phyloP scores from a whole-genome alignment of 1,140 invertebrate genomes.

The Cotesia chilonis region DNA sequence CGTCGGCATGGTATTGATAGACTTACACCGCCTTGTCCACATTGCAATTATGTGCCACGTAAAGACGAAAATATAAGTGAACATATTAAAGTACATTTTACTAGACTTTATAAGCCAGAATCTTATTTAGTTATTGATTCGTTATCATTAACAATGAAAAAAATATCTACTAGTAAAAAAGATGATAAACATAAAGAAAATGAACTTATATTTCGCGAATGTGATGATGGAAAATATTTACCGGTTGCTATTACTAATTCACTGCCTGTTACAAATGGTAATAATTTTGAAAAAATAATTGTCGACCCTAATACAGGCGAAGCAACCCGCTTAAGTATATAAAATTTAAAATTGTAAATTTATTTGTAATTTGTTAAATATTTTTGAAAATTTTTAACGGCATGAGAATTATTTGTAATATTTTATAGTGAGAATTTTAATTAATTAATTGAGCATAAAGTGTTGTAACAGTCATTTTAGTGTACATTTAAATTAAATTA shows the following conservation, averaged over 20 bases:
- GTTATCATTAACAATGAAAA: constrained; percentile 64
- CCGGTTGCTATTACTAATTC: constrained; percentile 43
- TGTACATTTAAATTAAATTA: too few species aligned
- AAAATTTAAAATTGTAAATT: constrained; percentile 15
- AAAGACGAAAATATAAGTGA: constrained; percentile 82
- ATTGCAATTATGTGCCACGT: constrained; percentile 83
- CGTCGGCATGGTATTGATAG: constrained; percentile 74
- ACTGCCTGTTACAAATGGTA: constrained; percentile 49
- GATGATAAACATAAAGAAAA: constrained; percentile 50
- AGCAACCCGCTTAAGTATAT: constrained; percentile 48
- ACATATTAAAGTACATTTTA: constrained; percentile 83
- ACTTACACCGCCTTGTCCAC: constrained; percentile 74
- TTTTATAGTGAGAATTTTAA: too few species aligned
- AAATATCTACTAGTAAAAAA: constrained; percentile 52
- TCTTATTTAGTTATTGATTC: constrained; percentile 69
- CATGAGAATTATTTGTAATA: background rate
- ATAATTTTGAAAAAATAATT: constrained; percentile 64
- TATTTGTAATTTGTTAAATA: background rate
- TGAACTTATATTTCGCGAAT: constrained; percentile 58
- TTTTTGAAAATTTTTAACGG: background rate
- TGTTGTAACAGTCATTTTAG: too few species aligned
- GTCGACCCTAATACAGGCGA: constrained; percentile 70
- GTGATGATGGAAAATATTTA: constrained; percentile 59
- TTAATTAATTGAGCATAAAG: too few species aligned
- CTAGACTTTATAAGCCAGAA: constrained; percentile 70